Evolutionary conservation across 2,797 vertebrate genomes (phyloP), one percentile per base, ranked within the genome.

Genomic region (Cirrhinus mrigala): DNA sequence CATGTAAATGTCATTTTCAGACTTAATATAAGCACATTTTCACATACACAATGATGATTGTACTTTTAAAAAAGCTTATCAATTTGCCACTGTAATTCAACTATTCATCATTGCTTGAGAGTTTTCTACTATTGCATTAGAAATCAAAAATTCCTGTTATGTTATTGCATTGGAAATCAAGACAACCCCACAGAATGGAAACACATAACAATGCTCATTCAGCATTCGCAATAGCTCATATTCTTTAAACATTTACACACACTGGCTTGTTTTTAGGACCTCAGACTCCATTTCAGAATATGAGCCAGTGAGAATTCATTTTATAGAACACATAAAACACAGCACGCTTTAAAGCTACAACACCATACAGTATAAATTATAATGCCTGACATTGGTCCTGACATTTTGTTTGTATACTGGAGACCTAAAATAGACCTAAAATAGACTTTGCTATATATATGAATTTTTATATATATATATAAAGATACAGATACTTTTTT

Each of bases 101-200:
- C 22, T 7, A 58, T 69, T 71, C 0, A 62, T 56, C 12, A 50
- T 48, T 16, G 10, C 69, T 46, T 62, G 11, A 74, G 54, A 60
- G 27, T 0, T 82, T 71, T 52, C 64, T 84, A 8, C n/a, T 85
- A 85, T 79, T 85, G 76, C 66, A 50, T 33, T 79, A 44, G 18
- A 29, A 16, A 54, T 68, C 0, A 3, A 48, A n/a, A 80, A 73
- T 50, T 22, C 24, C 56, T 62, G 15, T 73, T 64, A 3, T 52
- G 52, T 78, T 85, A 85, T 85, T 85, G 83, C 83, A 44, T 44
- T 64, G 6, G 12, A 78, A 84, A 60, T 70, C 16, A 69, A 29
- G 18, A 79, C 58, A 54, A 62, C n/a, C 62, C 60, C 52, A 84
- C 75, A 33, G 66, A 70, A 70, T 60, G 14, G 5, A 70, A 58